Evolutionary conservation across 2,888 invertebrate species (phyloP).

Genomic region (Onthophagus sagittarius): DNA sequence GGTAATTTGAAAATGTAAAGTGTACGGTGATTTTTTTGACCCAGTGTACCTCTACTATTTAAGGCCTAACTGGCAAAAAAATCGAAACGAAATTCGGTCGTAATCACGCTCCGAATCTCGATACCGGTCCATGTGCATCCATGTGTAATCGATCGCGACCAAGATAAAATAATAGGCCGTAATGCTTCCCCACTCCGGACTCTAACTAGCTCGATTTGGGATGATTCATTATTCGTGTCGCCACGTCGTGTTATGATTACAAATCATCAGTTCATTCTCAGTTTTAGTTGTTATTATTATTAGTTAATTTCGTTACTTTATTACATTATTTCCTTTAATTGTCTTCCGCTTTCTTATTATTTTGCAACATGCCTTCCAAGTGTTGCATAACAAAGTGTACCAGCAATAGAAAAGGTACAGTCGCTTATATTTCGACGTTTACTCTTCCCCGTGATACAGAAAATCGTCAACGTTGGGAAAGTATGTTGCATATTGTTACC

Average conservation of each 20-base stretch:
- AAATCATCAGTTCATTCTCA: no score
- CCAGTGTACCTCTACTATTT: no score
- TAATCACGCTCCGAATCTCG: no score
- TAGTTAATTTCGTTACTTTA: background rate
- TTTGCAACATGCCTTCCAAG: background rate
- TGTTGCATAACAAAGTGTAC: background rate
- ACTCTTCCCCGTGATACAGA: background rate
- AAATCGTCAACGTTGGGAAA: background rate
- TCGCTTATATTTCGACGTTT: background rate
- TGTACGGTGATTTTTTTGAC: no score
- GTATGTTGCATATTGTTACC: background rate
- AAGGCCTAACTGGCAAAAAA: no score
- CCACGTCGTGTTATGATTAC: background rate
- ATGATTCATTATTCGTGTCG: background rate
- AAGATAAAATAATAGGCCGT: background rate
- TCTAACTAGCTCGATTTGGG: background rate
- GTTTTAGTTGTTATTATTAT: background rate
- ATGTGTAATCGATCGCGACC: no score
- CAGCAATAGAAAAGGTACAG: background rate
- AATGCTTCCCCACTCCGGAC: background rate
- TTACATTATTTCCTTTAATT: background rate
- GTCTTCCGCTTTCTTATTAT: background rate
- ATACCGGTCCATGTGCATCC: no score
- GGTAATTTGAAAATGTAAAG: no score
- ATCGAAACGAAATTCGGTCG: no score